Percentiles rank a stretch among this genome's conserved stretches.
Evolutionary conservation across 2,113 vertebrate genomes (phyloP).

Genomic region (Corydoras sp.): DNA sequence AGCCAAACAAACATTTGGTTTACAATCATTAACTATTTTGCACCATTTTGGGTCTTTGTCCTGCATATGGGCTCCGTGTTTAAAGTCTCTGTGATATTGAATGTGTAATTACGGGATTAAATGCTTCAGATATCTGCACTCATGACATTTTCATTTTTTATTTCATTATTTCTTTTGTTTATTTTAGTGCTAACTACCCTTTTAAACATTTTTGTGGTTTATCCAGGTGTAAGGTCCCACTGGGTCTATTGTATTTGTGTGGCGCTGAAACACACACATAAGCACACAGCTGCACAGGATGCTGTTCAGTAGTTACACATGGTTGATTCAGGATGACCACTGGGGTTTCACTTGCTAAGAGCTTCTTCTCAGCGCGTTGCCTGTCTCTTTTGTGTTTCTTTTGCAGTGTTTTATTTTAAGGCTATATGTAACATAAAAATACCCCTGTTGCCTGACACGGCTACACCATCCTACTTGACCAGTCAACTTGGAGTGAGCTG

Average conservation of each 20-base stretch:
- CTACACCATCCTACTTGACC: conserved; percentile 49
- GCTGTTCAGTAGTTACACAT: conserved; percentile 39
- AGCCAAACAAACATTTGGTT: no score
- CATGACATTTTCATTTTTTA: neutral
- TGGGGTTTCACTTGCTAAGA: conserved; percentile 35
- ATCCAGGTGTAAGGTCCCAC: conserved; percentile 29
- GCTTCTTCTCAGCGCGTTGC: conserved; percentile 22
- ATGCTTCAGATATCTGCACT: neutral
- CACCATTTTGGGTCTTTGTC: no score
- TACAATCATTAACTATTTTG: no score
- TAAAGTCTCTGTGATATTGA: no score
- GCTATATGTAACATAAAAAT: conserved; percentile 42
- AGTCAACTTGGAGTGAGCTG: conserved; percentile 35
- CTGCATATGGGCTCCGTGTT: no score
- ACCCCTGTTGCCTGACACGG: conserved; percentile 42
- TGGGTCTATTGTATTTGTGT: conserved; percentile 31
- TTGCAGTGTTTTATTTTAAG: neutral
- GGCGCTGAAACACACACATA: conserved; percentile 15
- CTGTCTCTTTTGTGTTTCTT: neutral
- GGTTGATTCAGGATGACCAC: conserved; percentile 40
- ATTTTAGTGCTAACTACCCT: conserved; percentile 9
- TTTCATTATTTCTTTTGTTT: conserved; percentile 16
- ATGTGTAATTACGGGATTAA: no score
- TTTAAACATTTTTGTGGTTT: conserved; percentile 14
- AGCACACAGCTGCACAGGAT: conserved; percentile 34